Percentiles rank a stretch among this genome's conserved stretches.
phyloP scores from a whole-genome alignment of 30 jellyfish, hydroid and myxozoan genomes.

The Phacellophora camtschatica region DNA sequence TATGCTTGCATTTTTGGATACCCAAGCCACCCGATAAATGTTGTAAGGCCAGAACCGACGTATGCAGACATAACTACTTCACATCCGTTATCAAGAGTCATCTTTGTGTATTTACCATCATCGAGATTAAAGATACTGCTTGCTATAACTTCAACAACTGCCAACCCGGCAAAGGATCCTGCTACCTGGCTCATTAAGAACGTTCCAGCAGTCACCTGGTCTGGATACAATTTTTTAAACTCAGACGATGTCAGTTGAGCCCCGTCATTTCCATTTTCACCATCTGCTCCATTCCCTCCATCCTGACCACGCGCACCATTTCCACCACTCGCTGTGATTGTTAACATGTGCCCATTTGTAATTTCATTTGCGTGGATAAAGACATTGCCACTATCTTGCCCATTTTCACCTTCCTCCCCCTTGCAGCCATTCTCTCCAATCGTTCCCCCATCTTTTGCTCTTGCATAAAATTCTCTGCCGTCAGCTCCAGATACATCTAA shows the following conservation, averaged over 20 bases:
- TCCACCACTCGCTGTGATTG: not conserved
- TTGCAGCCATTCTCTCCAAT: constrained; percentile 6
- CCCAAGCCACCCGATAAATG: not conserved
- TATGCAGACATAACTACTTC: not conserved
- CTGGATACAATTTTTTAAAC: not conserved
- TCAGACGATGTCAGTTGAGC: not conserved
- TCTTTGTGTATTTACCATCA: not conserved
- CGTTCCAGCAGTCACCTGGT: not conserved
- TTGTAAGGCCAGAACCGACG: not conserved
- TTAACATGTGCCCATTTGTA: not conserved
- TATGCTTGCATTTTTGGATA: not conserved
- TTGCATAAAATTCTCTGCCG: not conserved
- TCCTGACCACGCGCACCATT: not conserved
- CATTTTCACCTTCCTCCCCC: not conserved
- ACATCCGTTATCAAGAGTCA: not conserved
- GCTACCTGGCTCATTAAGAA: not conserved
- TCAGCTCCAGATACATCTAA: not conserved
- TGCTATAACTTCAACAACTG: not conserved
- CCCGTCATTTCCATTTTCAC: not conserved
- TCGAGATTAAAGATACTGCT: too few species aligned
- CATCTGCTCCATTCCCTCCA: constrained; percentile 2
- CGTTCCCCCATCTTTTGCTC: not conserved
- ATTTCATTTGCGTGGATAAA: not conserved
- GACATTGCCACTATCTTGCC: constrained; percentile 3
- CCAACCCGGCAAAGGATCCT: not conserved